A percentile compares a stretch with the other conserved stretches of the same genome.
phyloP scores from a whole-genome alignment of 64 coral and sea anemone species.

The Orbicella faveolata region DNA sequence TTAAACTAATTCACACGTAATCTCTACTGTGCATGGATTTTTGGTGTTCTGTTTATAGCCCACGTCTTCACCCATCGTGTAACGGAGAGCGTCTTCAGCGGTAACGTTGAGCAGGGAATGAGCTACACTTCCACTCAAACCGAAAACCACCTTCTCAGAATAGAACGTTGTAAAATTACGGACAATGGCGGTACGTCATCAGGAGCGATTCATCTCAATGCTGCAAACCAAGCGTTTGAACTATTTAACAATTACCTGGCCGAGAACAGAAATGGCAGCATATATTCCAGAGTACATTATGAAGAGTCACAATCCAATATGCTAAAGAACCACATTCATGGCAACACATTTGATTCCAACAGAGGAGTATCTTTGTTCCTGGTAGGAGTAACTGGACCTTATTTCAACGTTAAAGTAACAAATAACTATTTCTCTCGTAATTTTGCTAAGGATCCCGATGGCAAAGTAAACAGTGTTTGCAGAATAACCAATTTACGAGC shows the following conservation, averaged over 20 bases:
- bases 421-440: slow-evolving; percentile 55
- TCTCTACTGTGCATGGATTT: neutral
- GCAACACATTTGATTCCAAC: slow-evolving; percentile 9
- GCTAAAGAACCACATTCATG: neutral
- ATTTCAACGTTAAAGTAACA: slow-evolving; percentile 11
- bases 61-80: neutral
- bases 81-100: neutral
- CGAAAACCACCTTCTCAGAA: slow-evolving; percentile 5
- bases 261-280: slow-evolving; percentile 27
- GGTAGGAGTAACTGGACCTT: neutral
- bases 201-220: slow-evolving; percentile 11
- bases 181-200: neutral
- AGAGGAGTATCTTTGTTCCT: neutral
- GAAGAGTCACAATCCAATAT: neutral
- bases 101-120: slow-evolving; percentile 7
- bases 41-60: neutral
- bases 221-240: neutral
- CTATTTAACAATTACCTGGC: slow-evolving; percentile 14
- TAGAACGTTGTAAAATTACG: slow-evolving; percentile 24
- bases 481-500: slow-evolving; percentile 26
- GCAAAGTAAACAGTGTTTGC: slow-evolving; percentile 19
- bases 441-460: neutral
- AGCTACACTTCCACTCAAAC: neutral
- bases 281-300: neutral
- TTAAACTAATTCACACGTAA: no score